Conservation (phyloP, 2,797 vertebrate species). For the Sebastes oblongus region DNA sequence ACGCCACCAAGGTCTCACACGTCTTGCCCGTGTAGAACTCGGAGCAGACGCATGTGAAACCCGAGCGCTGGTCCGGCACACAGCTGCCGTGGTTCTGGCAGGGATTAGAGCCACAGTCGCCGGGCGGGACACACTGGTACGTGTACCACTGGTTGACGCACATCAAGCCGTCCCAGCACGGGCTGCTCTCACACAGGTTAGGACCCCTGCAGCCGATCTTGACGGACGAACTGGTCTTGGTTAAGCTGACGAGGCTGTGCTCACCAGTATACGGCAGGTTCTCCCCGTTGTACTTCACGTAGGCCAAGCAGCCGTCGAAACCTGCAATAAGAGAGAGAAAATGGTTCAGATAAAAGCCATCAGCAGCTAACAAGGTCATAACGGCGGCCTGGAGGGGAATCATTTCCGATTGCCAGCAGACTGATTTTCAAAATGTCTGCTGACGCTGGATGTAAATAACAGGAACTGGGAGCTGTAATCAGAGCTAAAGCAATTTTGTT, state of each 20-base stretch:
- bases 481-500: constrained; percentile 67
- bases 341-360: constrained; percentile 39
- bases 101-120: constrained; percentile 90
- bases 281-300: constrained; percentile 89
- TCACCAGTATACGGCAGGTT: constrained; percentile 91
- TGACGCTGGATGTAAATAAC: constrained; percentile 48
- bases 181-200: constrained; percentile 91
- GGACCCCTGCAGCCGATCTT: constrained; percentile 94
- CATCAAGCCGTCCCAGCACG: constrained; percentile 92
- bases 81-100: constrained; percentile 95
- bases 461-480: constrained; percentile 62
- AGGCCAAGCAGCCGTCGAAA: constrained; percentile 93
- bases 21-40: constrained; percentile 87
- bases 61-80: constrained; percentile 79
- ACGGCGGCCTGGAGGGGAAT: constrained; percentile 24
- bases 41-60: constrained; percentile 90
- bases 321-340: constrained; percentile 77
- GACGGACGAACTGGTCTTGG: constrained; percentile 86
- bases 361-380: constrained; percentile 27
- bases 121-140: constrained; percentile 91
- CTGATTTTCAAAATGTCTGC: constrained; percentile 52
- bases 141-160: constrained; percentile 96
- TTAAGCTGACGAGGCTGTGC: constrained; percentile 86
- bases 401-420: constrained; percentile 40
- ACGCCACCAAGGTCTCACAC: constrained; percentile 90